Conservation (phyloP, 2,797 vertebrate genomes). For the Schizopygopsis malacanthus region DNA sequence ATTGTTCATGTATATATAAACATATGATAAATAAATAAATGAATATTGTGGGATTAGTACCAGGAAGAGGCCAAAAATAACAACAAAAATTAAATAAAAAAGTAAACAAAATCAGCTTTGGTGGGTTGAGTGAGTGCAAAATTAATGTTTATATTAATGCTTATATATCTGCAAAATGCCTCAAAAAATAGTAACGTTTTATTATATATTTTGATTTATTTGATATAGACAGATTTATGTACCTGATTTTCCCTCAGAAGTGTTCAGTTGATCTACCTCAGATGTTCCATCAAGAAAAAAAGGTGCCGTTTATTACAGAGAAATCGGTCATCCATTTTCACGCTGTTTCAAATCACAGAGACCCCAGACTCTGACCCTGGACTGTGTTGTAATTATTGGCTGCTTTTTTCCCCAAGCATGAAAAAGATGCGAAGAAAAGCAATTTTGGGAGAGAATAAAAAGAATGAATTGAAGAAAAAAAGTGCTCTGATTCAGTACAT, state of each 20-base stretch:
- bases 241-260: neutral
- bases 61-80: neutral
- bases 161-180: neutral
- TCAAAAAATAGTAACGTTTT: neutral
- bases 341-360: conserved; percentile 35
- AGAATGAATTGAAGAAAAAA: neutral
- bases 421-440: conserved; percentile 19
- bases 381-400: neutral
- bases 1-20: too few relatives aligned
- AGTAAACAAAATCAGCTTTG: neutral
- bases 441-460: conserved; percentile 16
- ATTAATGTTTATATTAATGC: neutral
- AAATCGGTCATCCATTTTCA: conserved; percentile 29
- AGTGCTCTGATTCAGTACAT: conserved; percentile 3
- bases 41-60: neutral
- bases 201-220: neutral
- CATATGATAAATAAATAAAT: neutral
- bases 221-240: neutral
- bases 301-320: conserved; percentile 41
- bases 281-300: conserved; percentile 37
- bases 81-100: too few relatives aligned
- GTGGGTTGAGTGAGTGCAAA: neutral
- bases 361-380: conserved; percentile 28
- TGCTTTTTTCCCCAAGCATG: neutral
- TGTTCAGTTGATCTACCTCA: conserved; percentile 40